A percentile compares a stretch with the other conserved stretches of the same genome.
These are phyloP conservation scores for Aquatica leii DNA, from an alignment of 2,888 invertebrate species.

Conservation along the genomic window DNA sequence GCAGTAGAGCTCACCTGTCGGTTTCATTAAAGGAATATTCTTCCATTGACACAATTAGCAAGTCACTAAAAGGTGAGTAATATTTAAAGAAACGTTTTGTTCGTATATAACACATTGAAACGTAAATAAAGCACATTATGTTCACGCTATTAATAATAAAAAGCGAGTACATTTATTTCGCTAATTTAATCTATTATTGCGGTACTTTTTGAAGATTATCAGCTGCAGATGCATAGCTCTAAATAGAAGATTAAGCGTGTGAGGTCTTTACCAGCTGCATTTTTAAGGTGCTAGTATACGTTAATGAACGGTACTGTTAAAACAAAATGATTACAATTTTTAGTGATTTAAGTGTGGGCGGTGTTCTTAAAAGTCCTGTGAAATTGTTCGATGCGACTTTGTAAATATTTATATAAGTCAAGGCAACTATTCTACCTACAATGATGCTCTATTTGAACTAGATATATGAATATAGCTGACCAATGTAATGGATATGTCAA, in stretches of 20 bases:
- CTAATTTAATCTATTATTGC: slow-evolving; percentile 17
- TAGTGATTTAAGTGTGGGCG: no score
- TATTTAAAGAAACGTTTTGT: slow-evolving; percentile 17
- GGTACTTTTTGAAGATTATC: slow-evolving; percentile 15
- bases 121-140: neutral
- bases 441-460: slow-evolving; percentile 50
- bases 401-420: slow-evolving; percentile 48
- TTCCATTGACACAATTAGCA: slow-evolving; percentile 25
- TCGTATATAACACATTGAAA: slow-evolving; percentile 8
- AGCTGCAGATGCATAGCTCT: neutral
- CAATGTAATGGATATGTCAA: slow-evolving; percentile 44
- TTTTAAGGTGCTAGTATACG: neutral
- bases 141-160: neutral
- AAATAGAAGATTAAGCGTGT: slow-evolving; percentile 12
- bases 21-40: slow-evolving; percentile 14
- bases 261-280: slow-evolving; percentile 17
- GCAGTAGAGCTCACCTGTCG: slow-evolving; percentile 2
- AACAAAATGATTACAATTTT: no score
- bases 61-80: slow-evolving; percentile 24
- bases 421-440: slow-evolving; percentile 46
- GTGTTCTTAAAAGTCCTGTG: slow-evolving; percentile 39
- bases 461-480: slow-evolving; percentile 43
- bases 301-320: no score
- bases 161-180: slow-evolving; percentile 2
- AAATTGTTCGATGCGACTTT: slow-evolving; percentile 43